Percentiles rank a stretch among this genome's conserved stretches.
These are phyloP conservation scores for Glomeris maerens DNA, from an alignment of 1,140 invertebrate species.

Conservation along the genomic window DNA sequence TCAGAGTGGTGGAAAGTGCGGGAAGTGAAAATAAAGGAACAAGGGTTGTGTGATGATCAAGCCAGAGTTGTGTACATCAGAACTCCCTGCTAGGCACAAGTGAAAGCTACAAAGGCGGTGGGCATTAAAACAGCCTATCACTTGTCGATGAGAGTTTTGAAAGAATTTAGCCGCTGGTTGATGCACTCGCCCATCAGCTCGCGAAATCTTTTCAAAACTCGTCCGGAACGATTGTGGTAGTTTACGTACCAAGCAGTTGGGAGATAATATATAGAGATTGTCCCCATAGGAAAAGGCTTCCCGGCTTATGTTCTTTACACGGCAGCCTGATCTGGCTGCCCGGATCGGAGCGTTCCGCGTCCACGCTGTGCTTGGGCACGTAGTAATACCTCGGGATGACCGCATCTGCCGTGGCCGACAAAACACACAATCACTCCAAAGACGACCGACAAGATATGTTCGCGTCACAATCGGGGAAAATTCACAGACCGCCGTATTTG, in stretches of 20 bases:
- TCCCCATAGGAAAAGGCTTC: slow-evolving; percentile 60
- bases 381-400: slow-evolving; percentile 79
- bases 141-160: too few relatives aligned
- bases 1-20: too few relatives aligned
- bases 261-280: slow-evolving; percentile 90
- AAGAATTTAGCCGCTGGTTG: too few relatives aligned
- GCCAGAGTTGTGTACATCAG: too few relatives aligned
- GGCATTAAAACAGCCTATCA: too few relatives aligned
- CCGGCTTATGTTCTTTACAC: slow-evolving; percentile 40
- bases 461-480: neutral
- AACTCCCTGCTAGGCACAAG: too few relatives aligned
- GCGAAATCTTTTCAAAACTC: too few relatives aligned
- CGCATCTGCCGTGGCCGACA: slow-evolving; percentile 44
- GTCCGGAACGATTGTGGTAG: neutral
- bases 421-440: slow-evolving; percentile 8
- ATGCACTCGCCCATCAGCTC: too few relatives aligned
- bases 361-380: slow-evolving; percentile 63
- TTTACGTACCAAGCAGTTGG: slow-evolving; percentile 54
- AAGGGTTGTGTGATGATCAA: too few relatives aligned
- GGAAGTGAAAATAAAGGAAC: too few relatives aligned
- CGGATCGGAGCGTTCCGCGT: slow-evolving; percentile 54
- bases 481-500: slow-evolving; percentile 50
- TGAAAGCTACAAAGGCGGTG: too few relatives aligned
- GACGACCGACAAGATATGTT: slow-evolving; percentile 8
- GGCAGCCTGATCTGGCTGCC: slow-evolving; percentile 46